phyloP scores from a whole-genome alignment of 2,113 vertebrate genomes.

The Lepidothrix coronata region DNA sequence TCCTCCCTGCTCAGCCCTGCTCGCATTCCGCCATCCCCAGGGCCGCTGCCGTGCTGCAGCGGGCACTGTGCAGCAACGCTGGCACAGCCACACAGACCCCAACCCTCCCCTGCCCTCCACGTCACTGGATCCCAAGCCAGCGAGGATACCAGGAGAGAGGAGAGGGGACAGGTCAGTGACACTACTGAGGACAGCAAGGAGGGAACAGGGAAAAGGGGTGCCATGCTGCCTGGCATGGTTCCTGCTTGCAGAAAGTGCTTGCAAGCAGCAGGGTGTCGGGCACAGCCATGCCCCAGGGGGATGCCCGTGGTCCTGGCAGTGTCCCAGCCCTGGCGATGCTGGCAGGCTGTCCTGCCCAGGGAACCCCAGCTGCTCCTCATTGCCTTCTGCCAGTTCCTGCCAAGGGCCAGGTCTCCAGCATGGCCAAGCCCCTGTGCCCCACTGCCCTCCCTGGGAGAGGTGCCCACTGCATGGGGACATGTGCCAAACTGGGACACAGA shows the following conservation, averaged over 20 bases:
- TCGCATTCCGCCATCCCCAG: background rate
- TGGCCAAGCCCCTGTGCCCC: rapidly evolving
- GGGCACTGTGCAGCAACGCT: background rate
- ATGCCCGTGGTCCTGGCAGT: background rate
- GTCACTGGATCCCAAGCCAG: background rate
- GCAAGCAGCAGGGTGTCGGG: background rate
- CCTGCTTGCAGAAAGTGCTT: background rate
- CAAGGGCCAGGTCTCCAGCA: background rate
- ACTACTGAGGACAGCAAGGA: background rate
- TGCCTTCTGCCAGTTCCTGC: background rate
- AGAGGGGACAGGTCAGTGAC: slow-evolving; percentile 26
- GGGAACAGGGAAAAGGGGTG: background rate
- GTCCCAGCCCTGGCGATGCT: background rate
- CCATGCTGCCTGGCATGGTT: background rate
- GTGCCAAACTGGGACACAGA: background rate
- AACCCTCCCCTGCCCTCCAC: background rate
- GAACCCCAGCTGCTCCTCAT: background rate
- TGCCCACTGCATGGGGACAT: rapidly evolving
- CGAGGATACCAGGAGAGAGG: background rate
- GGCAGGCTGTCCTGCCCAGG: rapidly evolving
- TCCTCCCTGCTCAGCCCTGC: background rate
- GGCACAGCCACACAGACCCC: background rate
- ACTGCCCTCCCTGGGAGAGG: background rate
- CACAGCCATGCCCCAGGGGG: rapidly evolving
- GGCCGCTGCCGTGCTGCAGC: background rate